A percentile compares a stretch with the other conserved stretches of the same genome.
Conservation (phyloP, 2,888 invertebrate genomes). For the Keiferia lycopersicella region DNA sequence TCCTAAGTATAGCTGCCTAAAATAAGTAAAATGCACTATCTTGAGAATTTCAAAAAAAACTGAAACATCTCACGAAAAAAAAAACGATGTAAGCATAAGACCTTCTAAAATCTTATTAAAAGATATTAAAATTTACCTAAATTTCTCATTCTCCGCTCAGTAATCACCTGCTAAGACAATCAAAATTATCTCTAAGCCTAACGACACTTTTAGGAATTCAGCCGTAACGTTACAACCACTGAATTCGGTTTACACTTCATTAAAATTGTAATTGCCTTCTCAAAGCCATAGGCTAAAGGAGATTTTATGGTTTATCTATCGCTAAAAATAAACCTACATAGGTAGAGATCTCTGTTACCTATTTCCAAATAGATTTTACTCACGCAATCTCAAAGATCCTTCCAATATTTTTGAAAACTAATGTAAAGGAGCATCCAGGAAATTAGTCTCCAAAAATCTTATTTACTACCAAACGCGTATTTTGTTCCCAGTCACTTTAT, state of each 20-base stretch:
- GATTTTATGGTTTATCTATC: too few relatives aligned
- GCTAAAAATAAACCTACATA: too few relatives aligned
- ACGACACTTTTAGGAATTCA: neutral
- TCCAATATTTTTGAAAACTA: neutral
- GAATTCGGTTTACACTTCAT: neutral
- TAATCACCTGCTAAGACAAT: neutral
- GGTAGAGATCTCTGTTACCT: too few relatives aligned
- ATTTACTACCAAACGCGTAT: neutral
- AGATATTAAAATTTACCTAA: too few relatives aligned
- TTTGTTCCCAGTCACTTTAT: neutral
- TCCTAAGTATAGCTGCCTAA: too few relatives aligned
- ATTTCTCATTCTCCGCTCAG: neutral
- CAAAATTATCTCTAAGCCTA: neutral
- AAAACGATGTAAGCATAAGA: too few relatives aligned
- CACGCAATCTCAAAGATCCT: neutral
- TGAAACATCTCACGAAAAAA: too few relatives aligned
- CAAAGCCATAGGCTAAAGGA: too few relatives aligned
- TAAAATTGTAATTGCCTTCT: neutral
- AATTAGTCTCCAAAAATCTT: constrained; percentile 10
- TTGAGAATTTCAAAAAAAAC: too few relatives aligned
- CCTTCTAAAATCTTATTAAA: too few relatives aligned
- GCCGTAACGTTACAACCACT: neutral
- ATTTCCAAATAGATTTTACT: neutral
- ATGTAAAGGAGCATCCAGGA: neutral
- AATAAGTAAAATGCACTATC: too few relatives aligned